These are phyloP conservation scores for Pagetopsis macropterus DNA, from an alignment of 2,797 vertebrate species.

Conservation along the genomic window DNA sequence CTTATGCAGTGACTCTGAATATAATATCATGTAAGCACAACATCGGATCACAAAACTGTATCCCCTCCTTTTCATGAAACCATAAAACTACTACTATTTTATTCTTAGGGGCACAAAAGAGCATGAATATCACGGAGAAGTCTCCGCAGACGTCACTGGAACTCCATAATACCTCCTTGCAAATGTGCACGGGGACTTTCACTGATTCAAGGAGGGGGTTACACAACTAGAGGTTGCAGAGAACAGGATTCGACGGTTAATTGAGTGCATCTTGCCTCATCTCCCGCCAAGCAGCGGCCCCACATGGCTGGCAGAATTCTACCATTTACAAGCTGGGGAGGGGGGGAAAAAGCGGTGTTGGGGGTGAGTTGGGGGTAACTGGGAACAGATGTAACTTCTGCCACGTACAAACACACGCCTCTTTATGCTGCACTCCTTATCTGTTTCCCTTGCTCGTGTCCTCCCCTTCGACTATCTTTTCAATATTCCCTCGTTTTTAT, in stretches of 20 bases:
- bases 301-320: constrained; percentile 64
- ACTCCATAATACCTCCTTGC: constrained; percentile 3
- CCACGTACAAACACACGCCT: constrained; percentile 64
- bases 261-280: constrained; percentile 40
- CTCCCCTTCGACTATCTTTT: constrained; percentile 30
- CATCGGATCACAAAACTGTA: background rate
- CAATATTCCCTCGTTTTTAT: constrained; percentile 2
- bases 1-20: background rate
- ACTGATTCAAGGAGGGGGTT: constrained; percentile 31
- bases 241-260: constrained; percentile 61
- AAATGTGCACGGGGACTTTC: constrained; percentile 10
- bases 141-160: constrained; percentile 4
- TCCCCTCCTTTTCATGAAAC: background rate
- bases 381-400: constrained; percentile 80
- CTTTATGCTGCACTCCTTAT: constrained; percentile 31
- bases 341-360: constrained; percentile 4
- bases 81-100: background rate
- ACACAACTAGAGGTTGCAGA: constrained; percentile 28
- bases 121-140: background rate
- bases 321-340: constrained; percentile 63
- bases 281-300: constrained; percentile 53
- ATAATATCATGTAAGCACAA: background rate
- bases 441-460: constrained; percentile 22
- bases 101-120: background rate
- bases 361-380: constrained; percentile 64